Evolutionary conservation across 2,888 invertebrate species (phyloP).

Genomic region (Anoplius nigerrimus): DNA sequence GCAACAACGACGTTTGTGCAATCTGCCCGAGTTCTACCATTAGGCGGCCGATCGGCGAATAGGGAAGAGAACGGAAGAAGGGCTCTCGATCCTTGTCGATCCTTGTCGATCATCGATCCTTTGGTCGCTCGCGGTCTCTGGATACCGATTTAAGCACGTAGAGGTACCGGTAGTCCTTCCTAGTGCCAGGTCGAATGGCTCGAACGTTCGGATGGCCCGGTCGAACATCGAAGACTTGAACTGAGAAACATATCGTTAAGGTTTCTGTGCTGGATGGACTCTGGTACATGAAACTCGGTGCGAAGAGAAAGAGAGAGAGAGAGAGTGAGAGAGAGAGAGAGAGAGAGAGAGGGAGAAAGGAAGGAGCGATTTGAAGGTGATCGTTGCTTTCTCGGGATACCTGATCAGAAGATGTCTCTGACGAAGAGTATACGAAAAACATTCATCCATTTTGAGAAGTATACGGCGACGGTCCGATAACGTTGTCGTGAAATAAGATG

Average conservation of each 20-base stretch:
- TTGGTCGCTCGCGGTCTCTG: too few relatives aligned
- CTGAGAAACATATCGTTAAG: neutral
- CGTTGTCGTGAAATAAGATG: neutral
- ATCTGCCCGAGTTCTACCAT: conserved; percentile 72
- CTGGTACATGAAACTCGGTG: too few relatives aligned
- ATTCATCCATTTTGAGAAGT: conserved; percentile 20
- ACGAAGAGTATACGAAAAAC: conserved; percentile 44
- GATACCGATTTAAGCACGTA: neutral
- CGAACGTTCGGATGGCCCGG: too few relatives aligned
- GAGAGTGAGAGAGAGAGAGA: neutral
- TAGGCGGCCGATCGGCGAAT: conserved; percentile 42
- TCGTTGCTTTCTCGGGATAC: conserved; percentile 6
- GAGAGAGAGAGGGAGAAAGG: neutral
- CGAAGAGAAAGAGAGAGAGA: neutral
- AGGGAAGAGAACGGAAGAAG: conserved; percentile 8
- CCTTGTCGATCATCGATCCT: too few relatives aligned
- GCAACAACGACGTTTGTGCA: conserved; percentile 69
- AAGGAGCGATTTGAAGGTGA: too few relatives aligned
- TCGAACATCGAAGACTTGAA: too few relatives aligned
- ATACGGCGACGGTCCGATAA: neutral
- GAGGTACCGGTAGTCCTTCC: neutral
- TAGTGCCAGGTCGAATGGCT: neutral
- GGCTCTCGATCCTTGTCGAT: too few relatives aligned
- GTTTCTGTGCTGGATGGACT: too few relatives aligned
- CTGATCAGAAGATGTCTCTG: conserved; percentile 15